phyloP scores from a whole-genome alignment of 2,113 vertebrate species.

The Semnornis frantzii region DNA sequence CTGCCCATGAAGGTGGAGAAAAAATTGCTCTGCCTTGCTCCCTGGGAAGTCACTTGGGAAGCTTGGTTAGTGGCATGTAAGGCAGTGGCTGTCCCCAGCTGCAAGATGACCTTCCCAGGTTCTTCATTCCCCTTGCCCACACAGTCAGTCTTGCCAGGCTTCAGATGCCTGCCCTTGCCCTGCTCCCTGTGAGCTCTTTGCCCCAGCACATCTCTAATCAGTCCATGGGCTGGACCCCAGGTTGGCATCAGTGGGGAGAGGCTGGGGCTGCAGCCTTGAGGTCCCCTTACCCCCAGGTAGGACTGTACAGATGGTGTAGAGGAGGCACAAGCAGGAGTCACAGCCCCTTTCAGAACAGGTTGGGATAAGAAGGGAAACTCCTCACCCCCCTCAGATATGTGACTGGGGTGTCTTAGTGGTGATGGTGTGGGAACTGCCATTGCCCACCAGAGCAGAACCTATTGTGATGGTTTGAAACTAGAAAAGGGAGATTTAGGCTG shows the following conservation, averaged over 20 bases:
- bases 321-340: neutral
- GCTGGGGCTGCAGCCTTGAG: neutral
- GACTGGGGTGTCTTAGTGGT: neutral
- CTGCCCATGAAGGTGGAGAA: neutral
- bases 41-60: neutral
- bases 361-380: neutral
- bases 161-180: neutral
- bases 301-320: neutral
- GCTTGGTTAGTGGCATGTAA: rapidly evolving
- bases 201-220: no score
- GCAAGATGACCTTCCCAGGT: neutral
- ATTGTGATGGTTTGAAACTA: neutral
- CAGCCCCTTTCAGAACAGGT: rapidly evolving
- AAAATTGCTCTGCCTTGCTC: neutral
- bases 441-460: rapidly evolving
- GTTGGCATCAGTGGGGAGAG: neutral
- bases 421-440: rapidly evolving
- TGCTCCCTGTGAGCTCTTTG: rapidly evolving
- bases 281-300: rapidly evolving
- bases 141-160: neutral
- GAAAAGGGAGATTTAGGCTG: neutral
- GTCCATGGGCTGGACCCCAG: neutral
- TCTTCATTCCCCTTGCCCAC: rapidly evolving
- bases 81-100: neutral
- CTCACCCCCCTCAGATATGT: rapidly evolving